Conservation (phyloP, 2,888 invertebrate species). For the Carabus problematicus region DNA sequence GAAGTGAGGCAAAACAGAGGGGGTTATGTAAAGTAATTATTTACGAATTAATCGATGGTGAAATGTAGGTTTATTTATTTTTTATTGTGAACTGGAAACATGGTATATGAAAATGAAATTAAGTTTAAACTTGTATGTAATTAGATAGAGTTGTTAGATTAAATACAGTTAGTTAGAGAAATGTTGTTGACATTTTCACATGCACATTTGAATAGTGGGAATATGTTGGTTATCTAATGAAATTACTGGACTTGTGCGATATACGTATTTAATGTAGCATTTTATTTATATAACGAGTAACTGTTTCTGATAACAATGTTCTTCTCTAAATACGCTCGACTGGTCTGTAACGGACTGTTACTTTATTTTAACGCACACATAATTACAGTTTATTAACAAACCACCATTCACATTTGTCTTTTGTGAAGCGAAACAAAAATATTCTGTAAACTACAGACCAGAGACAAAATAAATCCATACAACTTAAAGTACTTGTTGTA, state of each 20-base stretch:
- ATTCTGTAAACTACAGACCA: conserved; percentile 5
- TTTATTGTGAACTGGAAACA: too few relatives aligned
- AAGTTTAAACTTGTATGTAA: conserved; percentile 11
- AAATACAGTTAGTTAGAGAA: conserved; percentile 6
- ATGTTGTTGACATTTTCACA: conserved; percentile 1
- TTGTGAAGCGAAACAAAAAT: conserved; percentile 36
- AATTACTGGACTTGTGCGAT: neutral
- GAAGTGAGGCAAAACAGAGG: too few relatives aligned
- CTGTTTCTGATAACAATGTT: conserved; percentile 36
- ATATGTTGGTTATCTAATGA: neutral
- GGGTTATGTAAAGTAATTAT: too few relatives aligned
- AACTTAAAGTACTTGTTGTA: too few relatives aligned
- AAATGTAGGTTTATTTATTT: too few relatives aligned
- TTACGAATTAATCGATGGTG: too few relatives aligned
- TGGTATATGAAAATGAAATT: too few relatives aligned
- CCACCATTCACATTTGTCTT: conserved; percentile 25
- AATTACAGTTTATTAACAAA: conserved; percentile 33
- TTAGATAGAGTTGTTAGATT: neutral
- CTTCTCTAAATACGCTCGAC: conserved; percentile 15
- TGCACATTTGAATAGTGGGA: neutral
- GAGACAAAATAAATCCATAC: too few relatives aligned
- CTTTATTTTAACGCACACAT: conserved; percentile 33
- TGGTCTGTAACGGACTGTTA: conserved; percentile 23
- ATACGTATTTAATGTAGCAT: neutral
- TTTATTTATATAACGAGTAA: conserved; percentile 20